Conservation (phyloP, 2,888 invertebrate species). For the Drosophila limbata region DNA sequence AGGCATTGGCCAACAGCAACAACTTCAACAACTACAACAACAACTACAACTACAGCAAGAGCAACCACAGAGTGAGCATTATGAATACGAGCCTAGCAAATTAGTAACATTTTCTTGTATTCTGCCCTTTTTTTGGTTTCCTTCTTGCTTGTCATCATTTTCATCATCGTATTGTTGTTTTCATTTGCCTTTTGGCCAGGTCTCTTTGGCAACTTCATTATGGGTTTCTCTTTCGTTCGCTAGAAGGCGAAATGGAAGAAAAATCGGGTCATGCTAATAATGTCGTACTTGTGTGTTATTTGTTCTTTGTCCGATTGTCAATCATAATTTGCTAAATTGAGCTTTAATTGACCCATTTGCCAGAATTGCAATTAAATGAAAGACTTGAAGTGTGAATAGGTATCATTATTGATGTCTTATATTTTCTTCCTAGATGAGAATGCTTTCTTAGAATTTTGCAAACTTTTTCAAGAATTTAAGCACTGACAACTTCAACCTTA, state of each 20-base stretch:
- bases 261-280: constrained; percentile 70
- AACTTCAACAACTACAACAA: constrained; percentile 7
- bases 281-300: constrained; percentile 29
- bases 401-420: neutral
- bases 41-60: constrained; percentile 11
- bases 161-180: constrained; percentile 56
- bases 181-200: constrained; percentile 53
- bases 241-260: constrained; percentile 21
- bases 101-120: constrained; percentile 57
- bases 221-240: constrained; percentile 32
- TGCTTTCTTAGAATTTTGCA: neutral
- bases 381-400: neutral
- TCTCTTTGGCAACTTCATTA: constrained; percentile 70
- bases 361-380: constrained; percentile 6
- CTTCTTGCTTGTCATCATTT: constrained; percentile 43
- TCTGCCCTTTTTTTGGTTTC: constrained; percentile 8
- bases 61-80: constrained; percentile 24
- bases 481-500: neutral
- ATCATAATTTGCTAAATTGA: constrained; percentile 67
- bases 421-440: neutral
- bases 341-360: constrained; percentile 70
- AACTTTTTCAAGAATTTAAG: neutral
- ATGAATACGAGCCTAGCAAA: constrained; percentile 64
- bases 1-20: constrained; percentile 49
- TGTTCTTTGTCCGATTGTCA: constrained; percentile 54